Percentiles rank a stretch among this genome's conserved stretches.
Evolutionary conservation across 37 sponge, comb jelly and placozoan species (phyloP).

Genomic region (Tethya wilhelma): DNA sequence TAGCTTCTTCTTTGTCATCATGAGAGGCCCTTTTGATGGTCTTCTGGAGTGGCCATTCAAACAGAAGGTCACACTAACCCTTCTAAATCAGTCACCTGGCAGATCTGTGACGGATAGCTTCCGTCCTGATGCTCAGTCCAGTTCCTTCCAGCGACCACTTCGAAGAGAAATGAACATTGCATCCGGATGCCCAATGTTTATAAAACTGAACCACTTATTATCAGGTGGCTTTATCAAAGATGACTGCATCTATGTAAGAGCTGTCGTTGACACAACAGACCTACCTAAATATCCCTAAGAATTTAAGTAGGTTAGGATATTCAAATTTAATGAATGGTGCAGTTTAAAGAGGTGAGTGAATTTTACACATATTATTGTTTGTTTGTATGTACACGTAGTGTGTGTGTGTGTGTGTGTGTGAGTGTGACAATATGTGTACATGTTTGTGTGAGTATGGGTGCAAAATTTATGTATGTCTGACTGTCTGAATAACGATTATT

Average conservation of each 20-base stretch:
- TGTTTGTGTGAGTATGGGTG: no score
- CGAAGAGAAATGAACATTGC: slow-evolving; percentile 82
- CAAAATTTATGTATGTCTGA: no score
- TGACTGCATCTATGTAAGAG: slow-evolving; percentile 62
- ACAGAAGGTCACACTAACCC: slow-evolving; percentile 73
- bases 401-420: no score
- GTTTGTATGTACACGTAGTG: no score
- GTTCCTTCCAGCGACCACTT: slow-evolving; percentile 66
- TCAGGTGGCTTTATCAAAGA: slow-evolving; percentile 68
- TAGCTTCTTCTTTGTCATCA: slow-evolving; percentile 80
- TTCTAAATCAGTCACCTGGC: slow-evolving; percentile 64
- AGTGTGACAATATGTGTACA: no score
- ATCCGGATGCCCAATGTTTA: slow-evolving; percentile 77
- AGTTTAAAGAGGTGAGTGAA: no score
- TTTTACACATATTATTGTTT: no score
- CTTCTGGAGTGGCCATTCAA: slow-evolving; percentile 77
- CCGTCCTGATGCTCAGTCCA: slow-evolving; percentile 63
- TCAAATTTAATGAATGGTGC: no score
- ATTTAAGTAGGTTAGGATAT: no score
- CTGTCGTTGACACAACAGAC: slow-evolving; percentile 43
- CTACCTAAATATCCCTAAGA: no score
- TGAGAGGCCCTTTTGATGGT: slow-evolving; percentile 72
- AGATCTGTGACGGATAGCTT: slow-evolving; percentile 65
- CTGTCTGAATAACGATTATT: no score
- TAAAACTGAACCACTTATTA: slow-evolving; percentile 43